Percentiles rank a stretch among this genome's conserved stretches.
phyloP scores from a whole-genome alignment of 2,888 invertebrate species.

The Chironomus tentans region DNA sequence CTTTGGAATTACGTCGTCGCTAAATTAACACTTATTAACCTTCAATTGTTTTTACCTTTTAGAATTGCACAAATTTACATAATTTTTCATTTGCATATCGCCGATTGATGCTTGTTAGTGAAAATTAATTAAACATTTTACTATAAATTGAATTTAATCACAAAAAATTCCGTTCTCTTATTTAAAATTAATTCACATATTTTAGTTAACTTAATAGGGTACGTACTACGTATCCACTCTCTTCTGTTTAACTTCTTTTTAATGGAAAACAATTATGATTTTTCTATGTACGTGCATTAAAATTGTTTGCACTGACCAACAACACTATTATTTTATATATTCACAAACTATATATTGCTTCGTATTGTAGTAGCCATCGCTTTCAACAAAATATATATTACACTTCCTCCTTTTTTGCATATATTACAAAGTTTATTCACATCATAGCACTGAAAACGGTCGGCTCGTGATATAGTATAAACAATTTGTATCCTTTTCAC shows the following conservation, averaged over 20 bases:
- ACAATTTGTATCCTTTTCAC: not conserved
- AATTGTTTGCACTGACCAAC: not conserved
- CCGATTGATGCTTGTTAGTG: not conserved
- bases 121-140: not conserved
- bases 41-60: slow-evolving; percentile 7
- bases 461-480: not conserved
- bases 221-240: not conserved
- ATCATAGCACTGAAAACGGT: not conserved
- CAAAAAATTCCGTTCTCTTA: not conserved
- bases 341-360: not conserved
- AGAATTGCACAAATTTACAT: not conserved
- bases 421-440: slow-evolving; percentile 26
- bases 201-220: not conserved
- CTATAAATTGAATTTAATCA: not conserved
- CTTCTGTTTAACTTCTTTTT: not conserved
- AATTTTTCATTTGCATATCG: not conserved
- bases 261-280: not conserved
- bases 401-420: slow-evolving; percentile 6
- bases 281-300: not conserved
- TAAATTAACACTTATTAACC: not conserved
- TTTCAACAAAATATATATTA: not conserved
- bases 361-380: not conserved
- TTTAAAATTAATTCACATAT: not conserved
- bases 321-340: not conserved
- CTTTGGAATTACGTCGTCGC: not conserved